Conservation (phyloP, 1,140 invertebrate genomes). For the Macrobrachium rosenbergii region DNA sequence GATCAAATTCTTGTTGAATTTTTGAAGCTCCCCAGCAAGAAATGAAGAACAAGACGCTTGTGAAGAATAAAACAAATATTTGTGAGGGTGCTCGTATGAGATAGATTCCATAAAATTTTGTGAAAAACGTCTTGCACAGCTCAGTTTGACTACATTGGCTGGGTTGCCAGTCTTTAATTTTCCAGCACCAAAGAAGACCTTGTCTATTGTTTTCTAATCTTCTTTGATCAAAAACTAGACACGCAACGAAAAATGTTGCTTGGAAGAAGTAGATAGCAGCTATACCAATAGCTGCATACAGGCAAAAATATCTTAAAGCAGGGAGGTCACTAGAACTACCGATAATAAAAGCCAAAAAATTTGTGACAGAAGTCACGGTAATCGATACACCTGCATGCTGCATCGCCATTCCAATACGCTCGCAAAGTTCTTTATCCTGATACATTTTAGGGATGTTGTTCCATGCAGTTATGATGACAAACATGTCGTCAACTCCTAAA, state of each 20-base stretch:
- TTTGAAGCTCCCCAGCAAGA: constrained; percentile 71
- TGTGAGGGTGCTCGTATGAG: constrained; percentile 70
- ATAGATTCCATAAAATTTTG: constrained; percentile 71
- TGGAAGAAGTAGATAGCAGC: constrained; percentile 74
- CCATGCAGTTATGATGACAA: constrained; percentile 76
- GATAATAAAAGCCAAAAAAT: constrained; percentile 78
- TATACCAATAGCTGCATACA: constrained; percentile 73
- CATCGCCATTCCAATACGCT: constrained; percentile 71
- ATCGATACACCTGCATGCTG: constrained; percentile 79
- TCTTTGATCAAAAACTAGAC: constrained; percentile 74
- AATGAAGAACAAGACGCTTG: constrained; percentile 67
- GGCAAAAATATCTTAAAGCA: constrained; percentile 73
- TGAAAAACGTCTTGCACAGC: constrained; percentile 71
- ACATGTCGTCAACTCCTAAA: constrained; percentile 85
- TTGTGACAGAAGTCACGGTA: constrained; percentile 79
- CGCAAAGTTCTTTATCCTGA: constrained; percentile 68
- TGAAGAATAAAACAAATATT: constrained; percentile 71
- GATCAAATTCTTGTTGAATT: constrained; percentile 74
- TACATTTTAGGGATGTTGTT: constrained; percentile 66
- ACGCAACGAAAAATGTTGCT: constrained; percentile 75
- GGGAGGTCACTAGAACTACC: constrained; percentile 75
- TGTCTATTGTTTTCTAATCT: constrained; percentile 71
- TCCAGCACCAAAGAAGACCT: constrained; percentile 71
- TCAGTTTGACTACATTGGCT: constrained; percentile 73
- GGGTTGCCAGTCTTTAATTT: constrained; percentile 70